Percentiles rank a stretch among this genome's conserved stretches.
These are phyloP conservation scores for Trichonephila clavata DNA, from an alignment of 1,140 invertebrate species.

Conservation along the genomic window DNA sequence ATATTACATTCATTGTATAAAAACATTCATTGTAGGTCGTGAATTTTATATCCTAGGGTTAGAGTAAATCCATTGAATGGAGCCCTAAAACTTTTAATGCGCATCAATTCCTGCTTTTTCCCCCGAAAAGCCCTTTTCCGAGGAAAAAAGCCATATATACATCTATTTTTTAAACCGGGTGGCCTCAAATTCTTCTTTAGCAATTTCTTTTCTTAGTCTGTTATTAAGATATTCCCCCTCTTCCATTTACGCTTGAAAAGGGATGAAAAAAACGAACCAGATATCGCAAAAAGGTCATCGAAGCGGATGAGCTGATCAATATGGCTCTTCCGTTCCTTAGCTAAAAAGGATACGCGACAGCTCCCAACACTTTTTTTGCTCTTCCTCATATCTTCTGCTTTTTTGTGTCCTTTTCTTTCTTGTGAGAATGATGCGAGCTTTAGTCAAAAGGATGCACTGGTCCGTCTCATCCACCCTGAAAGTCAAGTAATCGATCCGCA, in stretches of 20 bases:
- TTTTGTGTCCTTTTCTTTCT: neutral
- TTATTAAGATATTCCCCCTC: slow-evolving; percentile 56
- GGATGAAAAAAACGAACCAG: neutral
- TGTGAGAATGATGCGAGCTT: slow-evolving; percentile 50
- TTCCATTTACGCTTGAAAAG: slow-evolving; percentile 7
- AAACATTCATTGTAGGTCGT: no score
- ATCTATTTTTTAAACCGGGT: neutral
- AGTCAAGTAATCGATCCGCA: slow-evolving; percentile 49
- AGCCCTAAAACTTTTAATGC: neutral
- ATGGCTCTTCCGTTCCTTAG: slow-evolving; percentile 49
- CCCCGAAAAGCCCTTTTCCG: neutral
- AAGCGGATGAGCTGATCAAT: slow-evolving; percentile 69
- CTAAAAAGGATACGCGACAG: slow-evolving; percentile 72
- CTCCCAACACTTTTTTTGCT: slow-evolving; percentile 46
- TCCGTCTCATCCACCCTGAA: slow-evolving; percentile 50
- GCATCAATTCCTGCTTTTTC: neutral
- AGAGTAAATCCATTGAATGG: no score
- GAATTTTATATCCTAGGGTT: no score
- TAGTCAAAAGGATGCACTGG: slow-evolving; percentile 69
- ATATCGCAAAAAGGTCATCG: slow-evolving; percentile 51
- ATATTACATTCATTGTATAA: no score
- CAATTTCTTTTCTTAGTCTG: neutral
- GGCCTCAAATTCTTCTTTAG: neutral
- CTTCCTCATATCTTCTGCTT: slow-evolving; percentile 33
- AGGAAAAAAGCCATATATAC: neutral